Evolutionary conservation across 2,888 invertebrate genomes (phyloP), one percentile per base, ranked within the genome.

Genomic region (Helicoverpa assulta): DNA sequence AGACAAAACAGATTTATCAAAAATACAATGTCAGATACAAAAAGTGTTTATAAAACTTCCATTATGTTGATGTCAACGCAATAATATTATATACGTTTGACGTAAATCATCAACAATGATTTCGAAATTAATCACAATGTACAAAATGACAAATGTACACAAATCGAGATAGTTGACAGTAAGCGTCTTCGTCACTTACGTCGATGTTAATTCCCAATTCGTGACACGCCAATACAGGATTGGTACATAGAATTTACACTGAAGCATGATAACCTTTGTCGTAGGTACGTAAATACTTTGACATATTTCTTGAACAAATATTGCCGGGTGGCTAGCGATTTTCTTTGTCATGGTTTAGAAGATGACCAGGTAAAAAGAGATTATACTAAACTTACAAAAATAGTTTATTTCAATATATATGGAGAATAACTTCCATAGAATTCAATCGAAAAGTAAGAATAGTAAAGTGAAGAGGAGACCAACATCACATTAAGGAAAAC

Each of bases 181-280:
- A 64, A 37, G 61, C 64, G 51, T 57, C 55, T 58, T 55, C 43
- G 57, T 66, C 67, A 60, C 53, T 57, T 29, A 67, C 51, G 60
- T 62, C 21, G 14, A 67, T 58, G 85, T 71, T 81, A 87, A 85
- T 72, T 74, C 57, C 66, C 43, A 68, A 70, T 67, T 81, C 89
- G 85, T 86, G 88, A 86, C 82, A 70, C 57, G 62, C 74, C 70
- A 85, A 88, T 83, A 73, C 59, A 67, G 73, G 73, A 82, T 83
- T 81, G 80, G 70, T 76, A 77, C 70, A 81, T 74, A 60, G 70
- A 77, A 83, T 85, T 81, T 47, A 76, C 78, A 81, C 70, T 77
- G 53, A 74, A 80, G 61, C 64, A 60, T 81, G 71, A 79, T 80
- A 78, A 81, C 78, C 75, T 79, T 78, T 76, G 74, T 70, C 70